Conservation (phyloP, 2,113 vertebrate species). For the Lepisosteus oculatus region DNA sequence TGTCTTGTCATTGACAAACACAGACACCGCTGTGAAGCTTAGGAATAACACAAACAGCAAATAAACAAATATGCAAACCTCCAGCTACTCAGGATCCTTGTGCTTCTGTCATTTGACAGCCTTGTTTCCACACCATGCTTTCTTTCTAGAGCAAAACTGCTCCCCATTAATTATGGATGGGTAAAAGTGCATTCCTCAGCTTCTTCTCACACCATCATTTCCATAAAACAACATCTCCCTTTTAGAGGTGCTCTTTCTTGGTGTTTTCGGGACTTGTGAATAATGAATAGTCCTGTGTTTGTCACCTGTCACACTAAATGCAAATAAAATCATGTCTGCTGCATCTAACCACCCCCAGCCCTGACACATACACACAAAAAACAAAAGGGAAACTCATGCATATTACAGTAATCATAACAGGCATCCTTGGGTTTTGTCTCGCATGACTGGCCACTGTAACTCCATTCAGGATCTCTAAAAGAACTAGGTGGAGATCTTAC, state of each 20-base stretch:
- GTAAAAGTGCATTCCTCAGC: neutral
- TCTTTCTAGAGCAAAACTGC: neutral
- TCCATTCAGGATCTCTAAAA: too few species aligned
- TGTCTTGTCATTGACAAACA: constrained; percentile 46
- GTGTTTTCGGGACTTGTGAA: neutral
- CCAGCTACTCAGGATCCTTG: neutral
- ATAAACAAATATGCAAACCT: constrained; percentile 24
- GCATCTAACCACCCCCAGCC: neutral
- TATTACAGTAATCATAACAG: neutral
- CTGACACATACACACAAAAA: neutral
- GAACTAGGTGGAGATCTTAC: too few species aligned
- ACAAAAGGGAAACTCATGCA: neutral
- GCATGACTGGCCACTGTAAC: neutral
- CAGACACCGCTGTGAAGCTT: constrained; percentile 20
- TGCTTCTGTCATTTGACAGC: neutral
- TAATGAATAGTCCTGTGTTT: neutral
- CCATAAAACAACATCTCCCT: neutral
- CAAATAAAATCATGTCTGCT: neutral
- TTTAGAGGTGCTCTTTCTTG: neutral
- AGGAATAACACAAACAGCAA: constrained; percentile 43
- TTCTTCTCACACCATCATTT: neutral
- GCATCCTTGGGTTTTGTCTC: neutral
- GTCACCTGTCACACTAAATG: neutral
- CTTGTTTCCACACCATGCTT: neutral
- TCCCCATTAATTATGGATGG: neutral